Conservation (phyloP, 2,113 vertebrate genomes). For the Gavia stellata region DNA sequence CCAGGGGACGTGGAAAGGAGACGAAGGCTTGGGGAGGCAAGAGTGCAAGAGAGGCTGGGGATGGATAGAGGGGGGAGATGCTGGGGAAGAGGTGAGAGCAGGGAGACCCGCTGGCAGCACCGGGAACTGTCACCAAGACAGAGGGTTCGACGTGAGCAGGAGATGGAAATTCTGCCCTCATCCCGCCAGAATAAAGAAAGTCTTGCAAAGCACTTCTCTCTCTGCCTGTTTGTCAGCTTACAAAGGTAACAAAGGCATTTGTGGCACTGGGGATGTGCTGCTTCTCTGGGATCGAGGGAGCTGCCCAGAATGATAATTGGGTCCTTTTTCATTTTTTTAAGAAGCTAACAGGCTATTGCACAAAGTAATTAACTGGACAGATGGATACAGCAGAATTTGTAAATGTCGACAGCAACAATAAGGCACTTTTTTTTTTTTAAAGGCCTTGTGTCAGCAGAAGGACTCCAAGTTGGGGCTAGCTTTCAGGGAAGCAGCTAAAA, state of each 20-base stretch:
- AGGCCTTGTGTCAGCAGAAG: conserved; percentile 29
- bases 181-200: background rate
- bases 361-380: conserved; percentile 66
- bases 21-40: background rate
- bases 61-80: background rate
- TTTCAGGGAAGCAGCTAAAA: background rate
- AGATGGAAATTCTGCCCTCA: background rate
- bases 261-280: background rate
- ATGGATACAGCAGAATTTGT: conserved; percentile 32
- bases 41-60: background rate
- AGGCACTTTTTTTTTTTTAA: background rate
- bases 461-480: background rate
- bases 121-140: background rate
- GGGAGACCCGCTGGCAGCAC: background rate
- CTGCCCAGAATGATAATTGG: conserved; percentile 59
- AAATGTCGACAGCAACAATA: background rate
- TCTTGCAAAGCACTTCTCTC: background rate
- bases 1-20: background rate
- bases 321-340: background rate
- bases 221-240: background rate
- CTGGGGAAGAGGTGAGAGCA: background rate
- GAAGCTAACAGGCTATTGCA: conserved; percentile 26
- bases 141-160: background rate
- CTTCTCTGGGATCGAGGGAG: background rate
- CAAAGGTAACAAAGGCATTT: background rate